Evolutionary conservation across 2,888 invertebrate species (phyloP).

Genomic region (Drosophila falleni): DNA sequence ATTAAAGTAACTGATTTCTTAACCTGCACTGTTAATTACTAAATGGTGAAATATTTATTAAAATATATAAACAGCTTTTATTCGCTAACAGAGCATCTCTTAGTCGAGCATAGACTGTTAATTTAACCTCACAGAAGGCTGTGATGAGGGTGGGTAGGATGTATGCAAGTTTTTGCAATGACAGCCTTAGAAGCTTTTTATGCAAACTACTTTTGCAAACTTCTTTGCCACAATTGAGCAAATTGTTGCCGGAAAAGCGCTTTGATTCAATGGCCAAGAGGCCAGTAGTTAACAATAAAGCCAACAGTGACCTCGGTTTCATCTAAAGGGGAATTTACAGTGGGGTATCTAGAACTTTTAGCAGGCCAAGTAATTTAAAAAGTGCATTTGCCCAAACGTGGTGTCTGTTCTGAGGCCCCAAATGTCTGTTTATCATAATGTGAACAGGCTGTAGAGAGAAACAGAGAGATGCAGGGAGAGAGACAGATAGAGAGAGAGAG

Average conservation of each 20-base stretch:
- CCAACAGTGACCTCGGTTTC: constrained; percentile 27
- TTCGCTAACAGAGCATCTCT: background rate
- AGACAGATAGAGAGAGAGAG: constrained; percentile 5
- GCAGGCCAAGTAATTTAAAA: constrained; percentile 68
- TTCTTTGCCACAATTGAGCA: constrained; percentile 62
- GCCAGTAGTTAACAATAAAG: constrained; percentile 14
- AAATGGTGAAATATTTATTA: too few species aligned
- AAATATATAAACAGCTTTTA: too few species aligned
- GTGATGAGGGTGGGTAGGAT: background rate
- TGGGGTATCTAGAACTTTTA: constrained; percentile 29
- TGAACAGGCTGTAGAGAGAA: constrained; percentile 39
- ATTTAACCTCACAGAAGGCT: background rate
- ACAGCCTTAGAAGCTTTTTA: constrained; percentile 46
- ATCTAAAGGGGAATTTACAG: background rate
- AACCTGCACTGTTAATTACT: too few species aligned
- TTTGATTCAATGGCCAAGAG: constrained; percentile 65
- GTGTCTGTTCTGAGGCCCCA: constrained; percentile 37
- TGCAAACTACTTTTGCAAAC: constrained; percentile 55
- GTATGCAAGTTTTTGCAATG: constrained; percentile 11
- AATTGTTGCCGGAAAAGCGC: constrained; percentile 71
- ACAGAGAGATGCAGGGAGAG: background rate
- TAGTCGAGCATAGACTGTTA: background rate
- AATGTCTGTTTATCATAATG: constrained; percentile 79
- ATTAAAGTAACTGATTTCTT: too few species aligned
- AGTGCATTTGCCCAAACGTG: constrained; percentile 57